These are phyloP conservation scores for Pristionchus maxplancki DNA, from an alignment of 2,888 invertebrate species.

Conservation along the genomic window DNA sequence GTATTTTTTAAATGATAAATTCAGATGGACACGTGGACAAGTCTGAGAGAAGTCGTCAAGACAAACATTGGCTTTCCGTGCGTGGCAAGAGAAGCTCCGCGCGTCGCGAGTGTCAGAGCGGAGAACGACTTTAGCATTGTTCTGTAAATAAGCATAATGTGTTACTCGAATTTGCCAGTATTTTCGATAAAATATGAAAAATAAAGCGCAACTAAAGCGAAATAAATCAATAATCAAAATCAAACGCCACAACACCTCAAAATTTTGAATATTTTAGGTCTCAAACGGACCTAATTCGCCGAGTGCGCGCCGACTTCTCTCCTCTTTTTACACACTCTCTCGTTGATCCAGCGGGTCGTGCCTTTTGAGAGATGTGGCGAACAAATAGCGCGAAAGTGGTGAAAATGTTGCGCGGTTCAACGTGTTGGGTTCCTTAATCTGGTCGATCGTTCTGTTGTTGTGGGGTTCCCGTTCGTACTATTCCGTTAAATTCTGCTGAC, in stretches of 20 bases:
- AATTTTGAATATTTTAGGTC: neutral
- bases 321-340: neutral
- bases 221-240: neutral
- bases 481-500: too few species aligned
- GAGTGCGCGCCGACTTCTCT: neutral
- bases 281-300: neutral
- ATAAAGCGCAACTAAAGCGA: neutral
- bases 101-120: neutral
- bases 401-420: too few species aligned
- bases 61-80: slow-evolving; percentile 40
- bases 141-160: neutral
- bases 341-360: too few species aligned
- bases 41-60: neutral
- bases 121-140: slow-evolving; percentile 33
- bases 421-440: neutral
- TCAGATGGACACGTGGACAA: neutral
- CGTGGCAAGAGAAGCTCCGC: neutral
- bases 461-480: neutral
- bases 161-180: neutral
- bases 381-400: too few species aligned
- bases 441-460: slow-evolving; percentile 11
- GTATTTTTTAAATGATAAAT: neutral
- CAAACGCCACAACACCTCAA: neutral
- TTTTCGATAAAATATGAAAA: neutral
- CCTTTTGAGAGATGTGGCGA: too few species aligned